These are phyloP conservation scores for Pheosia gnoma DNA, from an alignment of 2,888 invertebrate genomes.

Conservation along the genomic window DNA sequence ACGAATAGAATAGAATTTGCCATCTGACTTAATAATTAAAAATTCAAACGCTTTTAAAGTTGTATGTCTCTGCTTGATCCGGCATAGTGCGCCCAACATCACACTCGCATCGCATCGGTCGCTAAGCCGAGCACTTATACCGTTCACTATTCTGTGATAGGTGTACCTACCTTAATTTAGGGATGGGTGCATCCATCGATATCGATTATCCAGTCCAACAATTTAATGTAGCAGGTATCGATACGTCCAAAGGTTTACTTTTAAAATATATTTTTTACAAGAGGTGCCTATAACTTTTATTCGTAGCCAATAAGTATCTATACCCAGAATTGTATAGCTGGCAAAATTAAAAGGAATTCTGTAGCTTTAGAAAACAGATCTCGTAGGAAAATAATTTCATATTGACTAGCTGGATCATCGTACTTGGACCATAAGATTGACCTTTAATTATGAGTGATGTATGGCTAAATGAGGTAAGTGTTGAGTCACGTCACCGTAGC, in stretches of 20 bases:
- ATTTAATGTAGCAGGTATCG: background rate
- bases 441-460: too few relatives aligned
- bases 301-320: too few relatives aligned
- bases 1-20: background rate
- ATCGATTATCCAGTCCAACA: background rate
- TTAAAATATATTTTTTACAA: too few relatives aligned
- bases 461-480: too few relatives aligned
- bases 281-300: too few relatives aligned
- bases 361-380: too few relatives aligned
- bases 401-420: too few relatives aligned
- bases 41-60: conserved; percentile 6
- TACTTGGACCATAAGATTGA: too few relatives aligned
- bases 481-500: too few relatives aligned
- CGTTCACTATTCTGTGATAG: background rate
- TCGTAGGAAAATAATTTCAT: too few relatives aligned
- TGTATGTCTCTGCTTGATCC: conserved; percentile 6
- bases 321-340: too few relatives aligned
- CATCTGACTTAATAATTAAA: conserved; percentile 5
- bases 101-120: background rate
- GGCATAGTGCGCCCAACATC: background rate
- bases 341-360: too few relatives aligned
- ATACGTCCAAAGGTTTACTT: background rate
- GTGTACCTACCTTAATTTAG: background rate
- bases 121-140: conserved; percentile 4
- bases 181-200: background rate